Percentiles rank a stretch among this genome's conserved stretches.
These are phyloP conservation scores for Ophioninae sp. DNA, from an alignment of 2,888 invertebrate species.

Conservation along the genomic window DNA sequence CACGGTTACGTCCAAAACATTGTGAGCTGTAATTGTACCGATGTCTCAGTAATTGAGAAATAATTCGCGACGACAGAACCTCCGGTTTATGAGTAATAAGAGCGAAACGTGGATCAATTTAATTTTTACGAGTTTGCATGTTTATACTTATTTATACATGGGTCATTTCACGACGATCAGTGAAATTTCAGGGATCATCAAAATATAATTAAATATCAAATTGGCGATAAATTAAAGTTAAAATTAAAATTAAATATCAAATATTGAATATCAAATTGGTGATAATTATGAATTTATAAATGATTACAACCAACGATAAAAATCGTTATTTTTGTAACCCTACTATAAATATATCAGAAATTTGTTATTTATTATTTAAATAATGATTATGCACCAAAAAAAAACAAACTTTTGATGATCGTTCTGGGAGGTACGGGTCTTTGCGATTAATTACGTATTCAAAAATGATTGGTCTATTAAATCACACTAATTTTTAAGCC, in stretches of 20 bases:
- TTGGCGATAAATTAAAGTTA: neutral
- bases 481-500: neutral
- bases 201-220: neutral
- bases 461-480: neutral
- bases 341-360: neutral
- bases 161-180: neutral
- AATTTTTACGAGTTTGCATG: neutral
- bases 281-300: neutral
- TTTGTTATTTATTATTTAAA: neutral
- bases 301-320: neutral
- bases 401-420: neutral
- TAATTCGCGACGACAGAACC: constrained; percentile 44
- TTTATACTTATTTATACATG: neutral
- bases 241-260: no score
- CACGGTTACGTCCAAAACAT: constrained; percentile 8
- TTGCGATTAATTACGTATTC: no score
- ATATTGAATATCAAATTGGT: neutral
- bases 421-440: neutral
- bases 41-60: constrained; percentile 16
- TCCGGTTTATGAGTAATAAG: constrained; percentile 34
- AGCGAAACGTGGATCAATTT: constrained; percentile 21
- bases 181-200: neutral
- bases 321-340: neutral
- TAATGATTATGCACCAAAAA: neutral
- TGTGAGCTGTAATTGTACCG: neutral